Base-by-base conservation (phyloP, 2,888 invertebrate genomes). In the Timema podura region DNA sequence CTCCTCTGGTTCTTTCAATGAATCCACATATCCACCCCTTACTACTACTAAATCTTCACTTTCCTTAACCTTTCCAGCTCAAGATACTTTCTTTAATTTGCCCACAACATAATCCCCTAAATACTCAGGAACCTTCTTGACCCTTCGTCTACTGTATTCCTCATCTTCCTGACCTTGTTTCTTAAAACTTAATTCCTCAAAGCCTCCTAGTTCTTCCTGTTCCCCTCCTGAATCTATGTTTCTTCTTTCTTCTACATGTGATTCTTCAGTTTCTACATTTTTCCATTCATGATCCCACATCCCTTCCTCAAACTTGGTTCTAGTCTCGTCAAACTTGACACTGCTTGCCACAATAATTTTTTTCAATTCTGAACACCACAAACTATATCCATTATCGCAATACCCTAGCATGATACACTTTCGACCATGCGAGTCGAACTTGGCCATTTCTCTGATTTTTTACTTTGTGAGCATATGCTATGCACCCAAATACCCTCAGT, bases 281-380 rank as follows among this genome's bases (percentile, higher is more conserved):
- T 61, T 45, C 61, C 16, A 61, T 16, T 61, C 61, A 61, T 16
- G 61, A 61, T 61, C 61, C 61, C 15, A 61, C 8, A 44, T 44
- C 16, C 16, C 61, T 61, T 61, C 30, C 61, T 61, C 61, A 61
- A 61, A 61, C 13, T 61, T 15, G 45, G 6, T 61, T 16, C 45
- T 61, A 13, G 61, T 61, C 13, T 61, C 30, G 5, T 61, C 30
- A 61, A 61, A 61, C 5, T 61, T 61, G 13, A 5, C 61, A 61
- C 61, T 16, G 30, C 30, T 30, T 30, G 30, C 3, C 30, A 30
- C 30, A 30, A 30, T 30, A 30, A 30, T 30, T 30, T 13, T 61
- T 11, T 16, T 61, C 30, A 61, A 30, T 61, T 61, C 61, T 30
- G 61, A 45, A 61, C 61, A 61, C 61, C 61, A 61, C 45, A 61